Evolutionary conservation across 2,113 vertebrate genomes (phyloP).

Genomic region (Turnix velox): DNA sequence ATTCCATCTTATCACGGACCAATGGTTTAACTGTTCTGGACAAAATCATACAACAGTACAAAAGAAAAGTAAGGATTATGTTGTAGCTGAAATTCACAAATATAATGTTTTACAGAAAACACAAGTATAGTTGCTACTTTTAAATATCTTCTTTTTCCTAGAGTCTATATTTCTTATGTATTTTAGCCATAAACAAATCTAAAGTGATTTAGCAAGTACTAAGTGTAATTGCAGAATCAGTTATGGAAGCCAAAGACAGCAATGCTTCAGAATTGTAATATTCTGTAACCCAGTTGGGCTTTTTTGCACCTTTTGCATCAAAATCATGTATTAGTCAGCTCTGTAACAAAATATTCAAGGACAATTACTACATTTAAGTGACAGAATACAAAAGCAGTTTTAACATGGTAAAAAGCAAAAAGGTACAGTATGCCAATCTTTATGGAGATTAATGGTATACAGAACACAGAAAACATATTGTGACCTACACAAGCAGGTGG

Average conservation of each 20-base stretch:
- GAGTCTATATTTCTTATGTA: not conserved
- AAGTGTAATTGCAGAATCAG: not conserved
- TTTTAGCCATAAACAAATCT: not conserved
- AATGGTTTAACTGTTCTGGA: slow-evolving; percentile 76
- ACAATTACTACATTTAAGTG: not conserved
- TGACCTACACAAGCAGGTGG: not conserved
- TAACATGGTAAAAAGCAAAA: not conserved
- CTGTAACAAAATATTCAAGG: not conserved
- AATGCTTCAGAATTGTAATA: not conserved
- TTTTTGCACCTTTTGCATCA: not conserved
- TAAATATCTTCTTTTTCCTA: not conserved
- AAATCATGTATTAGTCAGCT: not conserved
- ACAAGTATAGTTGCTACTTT: not conserved
- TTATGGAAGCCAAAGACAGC: not conserved
- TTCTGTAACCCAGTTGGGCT: not conserved
- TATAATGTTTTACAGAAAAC: slow-evolving; percentile 33
- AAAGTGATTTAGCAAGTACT: not conserved
- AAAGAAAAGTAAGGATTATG: slow-evolving; percentile 69
- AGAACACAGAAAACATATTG: not conserved
- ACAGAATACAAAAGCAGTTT: not conserved
- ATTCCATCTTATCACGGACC: slow-evolving; percentile 75
- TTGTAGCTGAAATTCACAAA: slow-evolving; percentile 60
- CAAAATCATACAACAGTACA: slow-evolving; percentile 74
- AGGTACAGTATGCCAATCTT: not conserved
- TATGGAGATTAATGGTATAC: not conserved